Conservation (phyloP, 2,888 invertebrate species). For the Pyrrhopygopsis socrates region DNA sequence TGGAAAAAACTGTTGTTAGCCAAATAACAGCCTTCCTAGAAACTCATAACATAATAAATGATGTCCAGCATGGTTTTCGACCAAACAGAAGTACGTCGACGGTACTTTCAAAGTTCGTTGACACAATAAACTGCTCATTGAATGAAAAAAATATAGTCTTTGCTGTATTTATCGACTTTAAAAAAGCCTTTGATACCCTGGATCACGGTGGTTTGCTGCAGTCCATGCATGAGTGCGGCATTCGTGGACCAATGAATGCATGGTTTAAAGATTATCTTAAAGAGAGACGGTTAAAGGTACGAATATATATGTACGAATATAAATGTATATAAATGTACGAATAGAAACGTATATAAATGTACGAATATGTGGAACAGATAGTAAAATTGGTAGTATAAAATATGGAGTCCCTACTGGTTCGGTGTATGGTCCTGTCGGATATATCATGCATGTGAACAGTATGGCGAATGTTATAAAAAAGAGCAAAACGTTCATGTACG, state of each 20-base stretch:
- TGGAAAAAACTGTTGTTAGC: slow-evolving; percentile 51
- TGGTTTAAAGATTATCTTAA: slow-evolving; percentile 40
- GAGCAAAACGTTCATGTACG: background rate
- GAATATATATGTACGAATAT: background rate
- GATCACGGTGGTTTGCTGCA: slow-evolving; percentile 61
- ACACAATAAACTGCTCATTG: slow-evolving; percentile 15
- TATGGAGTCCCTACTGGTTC: slow-evolving; percentile 70
- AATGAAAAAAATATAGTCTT: slow-evolving; percentile 15
- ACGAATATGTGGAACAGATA: slow-evolving; percentile 2
- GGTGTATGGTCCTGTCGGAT: slow-evolving; percentile 68
- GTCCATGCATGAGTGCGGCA: slow-evolving; percentile 71
- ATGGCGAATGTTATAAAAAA: slow-evolving; percentile 60
- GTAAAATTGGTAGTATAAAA: background rate
- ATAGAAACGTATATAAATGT: too few species aligned
- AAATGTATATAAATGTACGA: too few species aligned
- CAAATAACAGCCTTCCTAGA: slow-evolving; percentile 27
- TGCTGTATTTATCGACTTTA: slow-evolving; percentile 60
- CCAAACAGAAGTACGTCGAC: slow-evolving; percentile 16
- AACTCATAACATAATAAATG: background rate
- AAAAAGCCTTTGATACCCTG: slow-evolving; percentile 69
- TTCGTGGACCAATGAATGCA: slow-evolving; percentile 52
- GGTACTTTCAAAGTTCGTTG: slow-evolving; percentile 21
- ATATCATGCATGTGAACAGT: slow-evolving; percentile 70
- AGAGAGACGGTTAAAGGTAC: slow-evolving; percentile 6
- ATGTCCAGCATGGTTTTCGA: slow-evolving; percentile 27